These are phyloP conservation scores for Nomia melanderi DNA, from an alignment of 1,140 invertebrate species.

Conservation along the genomic window DNA sequence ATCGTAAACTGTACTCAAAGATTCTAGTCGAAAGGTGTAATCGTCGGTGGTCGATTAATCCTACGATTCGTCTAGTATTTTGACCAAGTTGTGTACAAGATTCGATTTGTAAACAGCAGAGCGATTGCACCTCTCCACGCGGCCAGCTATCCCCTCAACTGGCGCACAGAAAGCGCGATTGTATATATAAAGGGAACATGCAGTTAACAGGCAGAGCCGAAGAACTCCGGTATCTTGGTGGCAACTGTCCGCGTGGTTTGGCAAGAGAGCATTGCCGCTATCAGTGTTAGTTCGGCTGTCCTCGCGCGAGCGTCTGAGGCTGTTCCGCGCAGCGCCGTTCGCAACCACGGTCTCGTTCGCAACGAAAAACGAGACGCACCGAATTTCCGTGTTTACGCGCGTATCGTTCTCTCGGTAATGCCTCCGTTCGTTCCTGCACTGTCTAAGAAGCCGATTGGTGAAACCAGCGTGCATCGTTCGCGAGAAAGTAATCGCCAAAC, in stretches of 20 bases:
- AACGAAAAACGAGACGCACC: constrained; percentile 5
- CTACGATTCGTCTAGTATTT: too few species aligned
- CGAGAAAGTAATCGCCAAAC: too few species aligned
- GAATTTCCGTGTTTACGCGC: constrained; percentile 15
- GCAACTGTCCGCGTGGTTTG: constrained; percentile 55
- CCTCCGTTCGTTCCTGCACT: not conserved
- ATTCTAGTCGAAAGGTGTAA: too few species aligned
- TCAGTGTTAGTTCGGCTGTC: constrained; percentile 72
- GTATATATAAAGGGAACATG: constrained; percentile 24
- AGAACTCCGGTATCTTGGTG: constrained; percentile 48
- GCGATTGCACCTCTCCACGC: not conserved
- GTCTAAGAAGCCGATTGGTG: too few species aligned
- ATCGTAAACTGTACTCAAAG: too few species aligned
- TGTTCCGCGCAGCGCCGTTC: constrained; percentile 28
- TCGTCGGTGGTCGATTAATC: too few species aligned
- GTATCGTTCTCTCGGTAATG: too few species aligned
- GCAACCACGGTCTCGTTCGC: constrained; percentile 5
- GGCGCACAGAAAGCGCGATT: not conserved
- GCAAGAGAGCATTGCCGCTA: constrained; percentile 60
- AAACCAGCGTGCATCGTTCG: not conserved
- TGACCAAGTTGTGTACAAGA: not conserved
- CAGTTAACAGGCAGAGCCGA: constrained; percentile 21
- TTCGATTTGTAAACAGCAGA: not conserved
- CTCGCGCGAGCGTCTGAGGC: constrained; percentile 42
- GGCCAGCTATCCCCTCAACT: not conserved